Conservation (phyloP, 2,797 vertebrate genomes). For the Coregonus sp. region DNA sequence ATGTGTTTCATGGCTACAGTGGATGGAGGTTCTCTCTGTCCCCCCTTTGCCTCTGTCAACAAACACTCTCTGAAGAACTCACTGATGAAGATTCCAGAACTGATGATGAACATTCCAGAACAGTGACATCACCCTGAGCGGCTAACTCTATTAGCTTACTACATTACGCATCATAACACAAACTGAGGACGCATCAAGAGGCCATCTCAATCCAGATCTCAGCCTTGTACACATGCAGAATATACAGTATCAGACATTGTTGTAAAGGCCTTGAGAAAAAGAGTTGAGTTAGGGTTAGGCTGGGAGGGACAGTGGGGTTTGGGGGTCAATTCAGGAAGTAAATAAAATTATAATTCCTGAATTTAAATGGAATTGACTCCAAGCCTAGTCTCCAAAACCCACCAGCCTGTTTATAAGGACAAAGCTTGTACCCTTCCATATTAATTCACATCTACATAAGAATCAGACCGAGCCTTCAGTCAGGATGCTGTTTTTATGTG, state of each 20-base stretch:
- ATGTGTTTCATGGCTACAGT: neutral
- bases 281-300: too few relatives aligned
- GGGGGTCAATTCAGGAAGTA: too few relatives aligned
- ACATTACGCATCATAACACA: neutral
- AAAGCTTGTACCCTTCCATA: neutral
- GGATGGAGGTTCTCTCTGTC: neutral
- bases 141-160: neutral
- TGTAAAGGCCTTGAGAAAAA: too few relatives aligned
- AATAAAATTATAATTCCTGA: too few relatives aligned
- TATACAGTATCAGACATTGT: too few relatives aligned
- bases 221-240: neutral
- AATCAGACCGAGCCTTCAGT: neutral
- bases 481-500: neutral
- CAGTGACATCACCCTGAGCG: neutral
- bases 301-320: too few relatives aligned
- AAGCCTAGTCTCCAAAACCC: neutral
- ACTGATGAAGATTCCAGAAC: neutral
- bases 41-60: neutral
- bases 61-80: neutral
- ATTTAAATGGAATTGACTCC: too few relatives aligned
- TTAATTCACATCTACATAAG: neutral
- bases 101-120: neutral
- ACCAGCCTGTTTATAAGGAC: neutral
- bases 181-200: neutral
- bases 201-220: neutral